These are phyloP conservation scores for Theristicus caerulescens DNA, from an alignment of 2,113 vertebrate species.

Conservation along the genomic window DNA sequence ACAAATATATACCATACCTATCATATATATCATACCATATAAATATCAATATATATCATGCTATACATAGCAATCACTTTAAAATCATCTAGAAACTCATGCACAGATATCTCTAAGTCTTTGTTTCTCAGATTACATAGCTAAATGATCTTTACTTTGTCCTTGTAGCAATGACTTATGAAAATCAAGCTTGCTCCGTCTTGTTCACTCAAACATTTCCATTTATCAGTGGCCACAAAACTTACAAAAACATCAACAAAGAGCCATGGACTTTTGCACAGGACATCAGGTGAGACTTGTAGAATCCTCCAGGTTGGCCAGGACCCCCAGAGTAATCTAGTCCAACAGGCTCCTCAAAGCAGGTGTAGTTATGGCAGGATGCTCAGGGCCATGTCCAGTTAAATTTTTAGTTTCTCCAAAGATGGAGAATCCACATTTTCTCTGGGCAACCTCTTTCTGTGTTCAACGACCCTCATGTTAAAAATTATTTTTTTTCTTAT, in stretches of 20 bases:
- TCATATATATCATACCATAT: background rate
- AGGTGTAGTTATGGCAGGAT: background rate
- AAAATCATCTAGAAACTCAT: background rate
- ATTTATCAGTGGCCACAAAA: background rate
- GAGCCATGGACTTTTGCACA: background rate
- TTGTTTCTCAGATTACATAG: background rate
- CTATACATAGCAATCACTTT: background rate
- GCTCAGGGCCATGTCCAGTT: background rate
- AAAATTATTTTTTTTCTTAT: background rate
- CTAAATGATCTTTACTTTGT: background rate
- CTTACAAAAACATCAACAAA: background rate
- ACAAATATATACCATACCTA: background rate
- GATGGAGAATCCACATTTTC: background rate
- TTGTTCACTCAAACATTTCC: background rate
- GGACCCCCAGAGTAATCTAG: background rate
- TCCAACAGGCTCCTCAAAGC: background rate
- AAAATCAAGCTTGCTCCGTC: background rate
- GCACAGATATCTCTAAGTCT: background rate
- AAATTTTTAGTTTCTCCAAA: background rate
- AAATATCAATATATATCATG: background rate
- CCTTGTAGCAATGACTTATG: background rate
- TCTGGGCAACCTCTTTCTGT: background rate
- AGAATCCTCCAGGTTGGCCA: background rate
- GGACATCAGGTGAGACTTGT: background rate
- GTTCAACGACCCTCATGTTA: background rate